A percentile compares a stretch with the other conserved stretches of the same genome.
These are phyloP conservation scores for Kuschelorhynchus macadamiae DNA, from an alignment of 2,888 invertebrate genomes.

Conservation along the genomic window DNA sequence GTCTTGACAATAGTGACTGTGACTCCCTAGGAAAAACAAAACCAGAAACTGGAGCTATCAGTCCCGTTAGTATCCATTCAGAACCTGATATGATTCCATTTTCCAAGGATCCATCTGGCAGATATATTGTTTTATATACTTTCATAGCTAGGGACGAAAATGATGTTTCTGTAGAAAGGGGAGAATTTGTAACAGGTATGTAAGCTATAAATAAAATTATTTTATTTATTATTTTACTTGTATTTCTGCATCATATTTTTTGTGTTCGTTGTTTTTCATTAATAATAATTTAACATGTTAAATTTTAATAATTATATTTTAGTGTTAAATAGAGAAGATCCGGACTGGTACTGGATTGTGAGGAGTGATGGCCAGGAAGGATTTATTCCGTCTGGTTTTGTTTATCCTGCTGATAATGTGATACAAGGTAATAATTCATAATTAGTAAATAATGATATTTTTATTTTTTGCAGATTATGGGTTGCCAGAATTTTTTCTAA, in stretches of 20 bases:
- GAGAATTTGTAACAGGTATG: conserved; percentile 91
- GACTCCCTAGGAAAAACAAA: conserved; percentile 74
- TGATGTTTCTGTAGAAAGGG: conserved; percentile 93
- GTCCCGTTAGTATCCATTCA: conserved; percentile 70
- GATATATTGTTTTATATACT: conserved; percentile 93
- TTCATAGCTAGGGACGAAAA: conserved; percentile 95
- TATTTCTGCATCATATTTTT: too few relatives aligned
- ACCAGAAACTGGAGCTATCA: conserved; percentile 67
- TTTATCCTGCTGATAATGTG: conserved; percentile 90
- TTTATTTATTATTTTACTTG: too few relatives aligned
- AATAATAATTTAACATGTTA: too few relatives aligned
- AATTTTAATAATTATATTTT: conserved; percentile 46
- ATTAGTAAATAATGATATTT: not conserved
- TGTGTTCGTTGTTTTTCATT: too few relatives aligned
- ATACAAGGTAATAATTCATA: conserved; percentile 70
- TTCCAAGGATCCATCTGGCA: conserved; percentile 87
- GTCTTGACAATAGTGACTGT: conserved; percentile 74
- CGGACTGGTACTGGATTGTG: conserved; percentile 97
- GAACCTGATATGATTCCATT: conserved; percentile 79
- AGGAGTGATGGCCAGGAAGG: conserved; percentile 94
- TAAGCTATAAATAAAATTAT: too few relatives aligned
- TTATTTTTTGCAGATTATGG: too few relatives aligned
- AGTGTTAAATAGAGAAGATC: conserved; percentile 94
- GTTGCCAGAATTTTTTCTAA: too few relatives aligned
- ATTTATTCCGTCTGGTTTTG: conserved; percentile 94